These are phyloP conservation scores for Limonius californicus DNA, from an alignment of 1,140 invertebrate species.

Conservation along the genomic window DNA sequence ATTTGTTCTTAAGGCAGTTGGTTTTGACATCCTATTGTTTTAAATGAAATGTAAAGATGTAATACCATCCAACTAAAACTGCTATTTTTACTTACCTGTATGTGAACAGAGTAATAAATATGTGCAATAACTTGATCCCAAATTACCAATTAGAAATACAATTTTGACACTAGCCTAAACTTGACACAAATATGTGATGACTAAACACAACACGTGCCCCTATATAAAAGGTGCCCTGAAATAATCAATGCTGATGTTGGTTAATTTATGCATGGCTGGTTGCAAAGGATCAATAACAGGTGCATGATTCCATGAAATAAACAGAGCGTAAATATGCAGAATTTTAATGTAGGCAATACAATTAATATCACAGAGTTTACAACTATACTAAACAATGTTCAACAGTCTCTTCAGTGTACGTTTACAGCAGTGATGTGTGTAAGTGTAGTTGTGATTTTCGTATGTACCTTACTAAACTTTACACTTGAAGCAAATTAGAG, in stretches of 20 bases:
- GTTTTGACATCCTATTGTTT: neutral
- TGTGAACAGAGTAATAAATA: neutral
- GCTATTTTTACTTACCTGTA: neutral
- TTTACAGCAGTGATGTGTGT: too few species aligned
- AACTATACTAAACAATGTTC: neutral
- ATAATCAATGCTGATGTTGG: slow-evolving; percentile 4
- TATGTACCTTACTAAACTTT: neutral
- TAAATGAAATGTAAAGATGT: neutral
- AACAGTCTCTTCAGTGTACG: too few species aligned
- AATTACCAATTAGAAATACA: neutral
- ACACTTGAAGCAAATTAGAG: too few species aligned
- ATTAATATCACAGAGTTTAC: neutral
- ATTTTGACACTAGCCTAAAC: neutral
- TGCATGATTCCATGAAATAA: neutral
- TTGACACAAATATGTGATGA: neutral
- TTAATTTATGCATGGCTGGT: slow-evolving; percentile 8
- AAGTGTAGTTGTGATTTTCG: neutral
- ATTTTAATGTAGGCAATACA: slow-evolving; percentile 6
- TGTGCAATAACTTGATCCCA: neutral
- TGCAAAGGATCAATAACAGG: neutral
- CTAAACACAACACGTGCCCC: neutral
- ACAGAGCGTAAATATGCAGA: neutral
- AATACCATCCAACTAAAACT: too few species aligned
- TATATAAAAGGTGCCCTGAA: neutral
- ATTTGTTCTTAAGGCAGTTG: neutral